Percentiles rank a stretch among this genome's conserved stretches.
phyloP scores from a whole-genome alignment of 2,888 invertebrate genomes.

The Pyralis farinalis region DNA sequence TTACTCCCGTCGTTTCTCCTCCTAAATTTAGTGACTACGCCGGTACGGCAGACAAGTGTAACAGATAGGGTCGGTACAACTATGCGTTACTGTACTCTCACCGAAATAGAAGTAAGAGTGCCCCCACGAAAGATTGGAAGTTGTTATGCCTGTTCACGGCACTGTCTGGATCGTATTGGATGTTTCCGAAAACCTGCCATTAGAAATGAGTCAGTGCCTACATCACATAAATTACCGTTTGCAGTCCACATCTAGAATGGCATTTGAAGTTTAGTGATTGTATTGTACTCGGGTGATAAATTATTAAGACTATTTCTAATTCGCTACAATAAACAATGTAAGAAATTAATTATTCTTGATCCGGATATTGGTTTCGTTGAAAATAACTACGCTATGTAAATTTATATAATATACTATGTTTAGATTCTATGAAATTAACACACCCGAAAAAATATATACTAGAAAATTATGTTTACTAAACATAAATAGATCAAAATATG shows the following conservation, averaged over 20 bases:
- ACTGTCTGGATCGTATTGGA: conserved; percentile 90
- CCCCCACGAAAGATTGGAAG: conserved; percentile 95
- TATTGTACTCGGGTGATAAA: too few species aligned
- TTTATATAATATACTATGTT: too few species aligned
- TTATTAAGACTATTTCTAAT: too few species aligned
- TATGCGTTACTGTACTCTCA: conserved; percentile 77
- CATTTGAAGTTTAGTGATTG: too few species aligned
- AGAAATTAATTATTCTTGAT: too few species aligned
- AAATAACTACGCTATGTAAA: too few species aligned
- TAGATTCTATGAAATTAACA: background rate
- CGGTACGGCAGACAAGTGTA: conserved; percentile 23
- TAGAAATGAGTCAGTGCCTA: conserved; percentile 51
- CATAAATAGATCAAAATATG: background rate
- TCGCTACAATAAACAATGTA: too few species aligned
- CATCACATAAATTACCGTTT: conserved; percentile 8
- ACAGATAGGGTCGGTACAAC: conserved; percentile 29
- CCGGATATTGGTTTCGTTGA: too few species aligned
- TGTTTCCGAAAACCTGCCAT: conserved; percentile 95
- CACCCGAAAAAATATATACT: background rate
- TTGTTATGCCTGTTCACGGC: conserved; percentile 97
- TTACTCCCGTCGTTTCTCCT: conserved; percentile 15
- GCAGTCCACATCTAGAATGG: background rate
- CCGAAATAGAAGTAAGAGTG: conserved; percentile 96
- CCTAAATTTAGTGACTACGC: conserved; percentile 21
- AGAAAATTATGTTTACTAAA: too few species aligned